A percentile compares a stretch with the other conserved stretches of the same genome.
These are phyloP conservation scores for Propsilocerus akamusi DNA, from an alignment of 1,140 invertebrate genomes.

Conservation along the genomic window DNA sequence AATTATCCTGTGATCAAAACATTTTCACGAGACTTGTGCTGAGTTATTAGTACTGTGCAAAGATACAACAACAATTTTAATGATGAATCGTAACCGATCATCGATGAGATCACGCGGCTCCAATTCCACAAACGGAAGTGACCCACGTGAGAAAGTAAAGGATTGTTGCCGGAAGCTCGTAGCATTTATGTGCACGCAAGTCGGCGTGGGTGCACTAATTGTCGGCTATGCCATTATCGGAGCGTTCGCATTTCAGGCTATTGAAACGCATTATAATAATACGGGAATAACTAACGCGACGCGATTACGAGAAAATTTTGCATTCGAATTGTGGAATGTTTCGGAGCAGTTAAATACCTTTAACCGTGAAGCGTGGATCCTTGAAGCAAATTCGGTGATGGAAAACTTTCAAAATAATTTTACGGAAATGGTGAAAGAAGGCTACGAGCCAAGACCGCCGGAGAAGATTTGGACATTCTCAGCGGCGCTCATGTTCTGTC, in stretches of 20 bases:
- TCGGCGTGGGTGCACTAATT: constrained; percentile 86
- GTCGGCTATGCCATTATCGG: constrained; percentile 90
- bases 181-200: constrained; percentile 83
- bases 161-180: constrained; percentile 68
- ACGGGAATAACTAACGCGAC: constrained; percentile 29
- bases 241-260: constrained; percentile 73
- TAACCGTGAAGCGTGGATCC: constrained; percentile 49
- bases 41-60: too few species aligned
- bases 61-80: too few species aligned
- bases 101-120: constrained; percentile 35
- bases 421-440: constrained; percentile 45
- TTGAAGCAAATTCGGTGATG: constrained; percentile 42
- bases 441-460: constrained; percentile 55
- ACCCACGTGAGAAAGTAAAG: constrained; percentile 52
- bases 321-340: constrained; percentile 50
- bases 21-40: too few species aligned
- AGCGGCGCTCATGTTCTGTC: constrained; percentile 67
- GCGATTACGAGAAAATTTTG: constrained; percentile 30
- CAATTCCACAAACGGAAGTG: constrained; percentile 42
- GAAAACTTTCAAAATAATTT: constrained; percentile 51
- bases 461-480: constrained; percentile 67
- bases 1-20: too few species aligned
- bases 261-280: constrained; percentile 56
- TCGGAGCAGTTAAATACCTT: constrained; percentile 55
- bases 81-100: neutral